A percentile compares a stretch with the other conserved stretches of the same genome.
phyloP scores from a whole-genome alignment of 2,888 invertebrate genomes.

The Sesia apiformis region DNA sequence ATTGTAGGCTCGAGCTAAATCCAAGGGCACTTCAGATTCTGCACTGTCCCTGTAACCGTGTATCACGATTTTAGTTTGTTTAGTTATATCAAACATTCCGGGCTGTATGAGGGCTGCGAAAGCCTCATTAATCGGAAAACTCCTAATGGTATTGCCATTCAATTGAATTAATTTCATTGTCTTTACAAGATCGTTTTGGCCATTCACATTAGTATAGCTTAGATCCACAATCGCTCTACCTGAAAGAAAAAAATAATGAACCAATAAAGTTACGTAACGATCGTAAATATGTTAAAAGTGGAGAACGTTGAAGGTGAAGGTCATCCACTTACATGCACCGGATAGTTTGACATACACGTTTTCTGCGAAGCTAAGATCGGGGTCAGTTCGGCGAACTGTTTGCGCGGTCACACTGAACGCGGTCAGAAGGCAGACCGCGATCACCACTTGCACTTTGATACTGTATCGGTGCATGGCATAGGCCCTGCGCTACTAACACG shows the following conservation, averaged over 20 bases:
- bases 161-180: conserved; percentile 55
- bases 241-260: conserved; percentile 17
- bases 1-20: conserved; percentile 56
- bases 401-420: conserved; percentile 18
- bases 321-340: conserved; percentile 55
- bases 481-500: conserved; percentile 52
- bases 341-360: conserved; percentile 55
- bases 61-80: conserved; percentile 61
- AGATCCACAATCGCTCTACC: conserved; percentile 64
- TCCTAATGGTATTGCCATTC: conserved; percentile 29
- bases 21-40: conserved; percentile 51
- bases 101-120: conserved; percentile 43
- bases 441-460: conserved; percentile 29
- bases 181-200: conserved; percentile 43
- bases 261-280: background rate
- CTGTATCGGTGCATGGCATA: conserved; percentile 49
- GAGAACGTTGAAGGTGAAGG: conserved; percentile 12
- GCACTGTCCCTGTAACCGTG: conserved; percentile 65
- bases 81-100: conserved; percentile 51
- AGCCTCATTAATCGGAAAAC: conserved; percentile 51
- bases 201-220: conserved; percentile 37
- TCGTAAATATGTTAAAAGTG: background rate
- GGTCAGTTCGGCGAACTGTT: conserved; percentile 13
- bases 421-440: conserved; percentile 22
- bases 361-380: conserved; percentile 54